Conservation (phyloP, 2,888 invertebrate species). For the Boloria selene region DNA sequence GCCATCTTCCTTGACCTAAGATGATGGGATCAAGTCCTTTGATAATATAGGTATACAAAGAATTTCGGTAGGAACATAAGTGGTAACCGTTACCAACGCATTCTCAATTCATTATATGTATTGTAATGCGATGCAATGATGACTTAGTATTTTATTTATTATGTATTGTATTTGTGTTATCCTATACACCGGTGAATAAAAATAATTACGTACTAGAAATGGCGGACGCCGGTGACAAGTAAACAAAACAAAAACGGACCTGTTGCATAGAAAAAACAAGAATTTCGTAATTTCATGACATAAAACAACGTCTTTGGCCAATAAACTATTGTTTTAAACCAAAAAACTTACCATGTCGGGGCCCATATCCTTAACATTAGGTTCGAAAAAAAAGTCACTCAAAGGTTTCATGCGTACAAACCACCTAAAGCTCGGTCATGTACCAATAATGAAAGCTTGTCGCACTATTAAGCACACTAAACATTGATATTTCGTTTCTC, state of each 20-base stretch:
- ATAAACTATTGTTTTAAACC: constrained; percentile 49
- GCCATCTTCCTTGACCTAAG: constrained; percentile 17
- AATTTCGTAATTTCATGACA: constrained; percentile 68
- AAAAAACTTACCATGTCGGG: constrained; percentile 88
- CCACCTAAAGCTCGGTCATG: constrained; percentile 73
- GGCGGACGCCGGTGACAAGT: constrained; percentile 84
- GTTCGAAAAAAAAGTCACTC: constrained; percentile 86
- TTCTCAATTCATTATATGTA: constrained; percentile 23
- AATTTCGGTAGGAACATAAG: constrained; percentile 20
- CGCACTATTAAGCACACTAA: constrained; percentile 55
- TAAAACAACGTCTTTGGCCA: constrained; percentile 58
- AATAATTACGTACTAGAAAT: constrained; percentile 73
- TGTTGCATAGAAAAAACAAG: constrained; percentile 76
- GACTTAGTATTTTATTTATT: constrained; percentile 22
- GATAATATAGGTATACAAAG: constrained; percentile 13
- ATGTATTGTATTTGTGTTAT: constrained; percentile 22
- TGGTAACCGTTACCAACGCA: constrained; percentile 8
- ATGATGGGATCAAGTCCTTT: constrained; percentile 25
- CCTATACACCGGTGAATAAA: constrained; percentile 72
- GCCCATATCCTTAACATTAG: constrained; percentile 91
- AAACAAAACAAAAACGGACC: constrained; percentile 84
- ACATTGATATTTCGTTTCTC: constrained; percentile 55
- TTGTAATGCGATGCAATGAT: constrained; percentile 23
- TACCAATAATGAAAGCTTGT: constrained; percentile 65
- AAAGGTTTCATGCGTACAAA: constrained; percentile 85